phyloP scores from a whole-genome alignment of 2,113 vertebrate genomes.

The Podiceps cristatus region DNA sequence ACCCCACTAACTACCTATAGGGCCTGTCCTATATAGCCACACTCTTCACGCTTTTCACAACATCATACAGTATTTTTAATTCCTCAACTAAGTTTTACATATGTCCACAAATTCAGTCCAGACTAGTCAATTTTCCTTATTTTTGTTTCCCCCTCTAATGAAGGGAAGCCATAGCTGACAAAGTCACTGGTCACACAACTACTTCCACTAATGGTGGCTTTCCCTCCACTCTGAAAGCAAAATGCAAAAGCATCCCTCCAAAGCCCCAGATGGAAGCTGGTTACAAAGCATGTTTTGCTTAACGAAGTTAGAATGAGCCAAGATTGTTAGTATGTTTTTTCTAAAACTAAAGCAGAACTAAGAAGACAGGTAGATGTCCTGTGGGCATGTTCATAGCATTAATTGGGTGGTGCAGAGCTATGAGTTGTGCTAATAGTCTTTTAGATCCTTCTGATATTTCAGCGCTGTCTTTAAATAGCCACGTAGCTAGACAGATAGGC shows the following conservation, averaged over 20 bases:
- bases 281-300: not conserved
- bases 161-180: not conserved
- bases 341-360: conserved; percentile 9
- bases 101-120: not conserved
- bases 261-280: not conserved
- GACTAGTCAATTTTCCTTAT: not conserved
- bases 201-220: not conserved
- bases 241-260: not conserved
- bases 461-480: not conserved
- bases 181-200: not conserved
- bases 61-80: not conserved
- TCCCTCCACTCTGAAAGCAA: not conserved
- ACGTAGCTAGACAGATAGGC: not conserved
- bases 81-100: not conserved
- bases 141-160: not conserved
- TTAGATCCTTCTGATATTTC: conserved; percentile 50
- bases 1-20: not conserved
- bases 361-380: conserved; percentile 58
- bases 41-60: not conserved
- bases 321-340: conserved; percentile 1
- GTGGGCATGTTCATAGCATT: conserved; percentile 4
- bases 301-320: conserved; percentile 7
- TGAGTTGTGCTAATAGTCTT: conserved; percentile 64
- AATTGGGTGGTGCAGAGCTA: conserved; percentile 59
- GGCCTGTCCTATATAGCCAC: not conserved